Evolutionary conservation across 1,140 invertebrate species (phyloP).

Genomic region (Bombus waltoni): DNA sequence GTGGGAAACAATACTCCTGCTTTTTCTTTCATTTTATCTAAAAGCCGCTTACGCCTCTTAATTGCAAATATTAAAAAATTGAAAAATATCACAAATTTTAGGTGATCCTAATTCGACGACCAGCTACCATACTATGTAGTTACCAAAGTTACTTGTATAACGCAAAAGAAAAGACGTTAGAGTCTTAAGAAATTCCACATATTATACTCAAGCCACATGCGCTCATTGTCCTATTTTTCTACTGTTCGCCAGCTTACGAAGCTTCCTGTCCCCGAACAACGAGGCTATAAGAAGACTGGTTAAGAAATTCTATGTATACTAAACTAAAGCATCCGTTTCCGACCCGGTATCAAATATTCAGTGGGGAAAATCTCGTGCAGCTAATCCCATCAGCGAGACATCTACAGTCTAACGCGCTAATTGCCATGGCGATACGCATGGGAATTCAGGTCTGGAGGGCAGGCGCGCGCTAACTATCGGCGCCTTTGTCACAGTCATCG

Average conservation of each 20-base stretch:
- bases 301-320: constrained; percentile 23
- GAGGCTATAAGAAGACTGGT: not conserved
- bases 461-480: constrained; percentile 1
- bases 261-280: not conserved
- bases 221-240: not conserved
- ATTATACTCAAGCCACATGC: not conserved
- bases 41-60: no score
- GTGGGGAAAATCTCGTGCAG: not conserved
- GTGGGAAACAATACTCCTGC: no score
- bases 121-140: not conserved
- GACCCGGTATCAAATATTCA: not conserved
- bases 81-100: no score
- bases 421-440: constrained; percentile 55
- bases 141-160: not conserved
- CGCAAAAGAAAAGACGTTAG: not conserved
- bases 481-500: constrained; percentile 13
- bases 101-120: no score
- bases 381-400: not conserved
- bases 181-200: constrained; percentile 6
- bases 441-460: constrained; percentile 51
- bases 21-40: no score
- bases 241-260: not conserved
- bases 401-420: constrained; percentile 44
- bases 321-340: not conserved
- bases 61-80: no score